These are phyloP conservation scores for Actinostola sp. DNA, from an alignment of 92 coral and sea anemone species.

Conservation along the genomic window DNA sequence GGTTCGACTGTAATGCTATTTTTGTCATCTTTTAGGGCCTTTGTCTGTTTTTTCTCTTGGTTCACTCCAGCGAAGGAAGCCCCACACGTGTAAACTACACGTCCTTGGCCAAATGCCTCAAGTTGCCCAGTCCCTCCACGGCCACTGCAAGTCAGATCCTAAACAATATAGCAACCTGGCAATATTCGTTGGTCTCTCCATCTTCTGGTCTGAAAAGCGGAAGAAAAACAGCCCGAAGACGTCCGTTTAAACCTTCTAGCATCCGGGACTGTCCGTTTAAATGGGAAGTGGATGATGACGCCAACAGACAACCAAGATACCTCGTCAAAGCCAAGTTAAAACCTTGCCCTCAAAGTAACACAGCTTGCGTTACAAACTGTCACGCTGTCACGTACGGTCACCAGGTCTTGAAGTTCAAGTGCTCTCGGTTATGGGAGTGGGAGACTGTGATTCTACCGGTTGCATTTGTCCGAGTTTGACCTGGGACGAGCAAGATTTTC, in stretches of 20 bases:
- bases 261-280: slow-evolving; percentile 14
- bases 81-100: background rate
- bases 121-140: slow-evolving; percentile 21
- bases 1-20: background rate
- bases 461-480: slow-evolving; percentile 32
- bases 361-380: slow-evolving; percentile 29
- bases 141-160: slow-evolving; percentile 26
- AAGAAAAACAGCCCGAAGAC: too few species aligned
- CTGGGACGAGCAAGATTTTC: background rate
- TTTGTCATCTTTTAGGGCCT: background rate
- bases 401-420: slow-evolving; percentile 34
- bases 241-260: background rate
- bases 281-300: slow-evolving; percentile 20
- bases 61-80: slow-evolving; percentile 2
- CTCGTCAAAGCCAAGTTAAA: slow-evolving; percentile 20
- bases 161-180: background rate
- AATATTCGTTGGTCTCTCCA: background rate
- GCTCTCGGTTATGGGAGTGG: slow-evolving; percentile 51
- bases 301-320: slow-evolving; percentile 3
- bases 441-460: slow-evolving; percentile 44
- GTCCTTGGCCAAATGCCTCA: slow-evolving; percentile 22
- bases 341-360: slow-evolving; percentile 7
- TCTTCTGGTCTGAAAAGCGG: background rate
- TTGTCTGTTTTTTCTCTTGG: background rate
- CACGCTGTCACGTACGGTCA: slow-evolving; percentile 39